A percentile compares a stretch with the other conserved stretches of the same genome.
These are phyloP conservation scores for Thyatira batis DNA, from an alignment of 2,888 invertebrate genomes.

Conservation along the genomic window DNA sequence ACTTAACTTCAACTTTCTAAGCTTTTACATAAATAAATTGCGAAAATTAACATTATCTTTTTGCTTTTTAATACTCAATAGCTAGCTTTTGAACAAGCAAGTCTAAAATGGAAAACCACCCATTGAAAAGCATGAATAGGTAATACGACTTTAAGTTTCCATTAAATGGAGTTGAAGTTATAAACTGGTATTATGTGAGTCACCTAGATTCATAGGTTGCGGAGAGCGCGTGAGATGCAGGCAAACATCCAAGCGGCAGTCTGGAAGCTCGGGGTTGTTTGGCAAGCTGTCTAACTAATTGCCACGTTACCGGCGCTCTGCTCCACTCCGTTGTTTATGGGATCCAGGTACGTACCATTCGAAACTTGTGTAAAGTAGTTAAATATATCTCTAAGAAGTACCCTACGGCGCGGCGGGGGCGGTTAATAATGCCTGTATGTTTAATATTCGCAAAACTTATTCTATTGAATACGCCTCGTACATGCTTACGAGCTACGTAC, in stretches of 20 bases:
- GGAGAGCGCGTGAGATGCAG: conserved; percentile 43
- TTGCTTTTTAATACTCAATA: no score
- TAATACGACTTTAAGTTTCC: conserved; percentile 18
- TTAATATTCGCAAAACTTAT: not conserved
- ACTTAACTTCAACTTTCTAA: no score
- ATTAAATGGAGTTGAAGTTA: conserved; percentile 44
- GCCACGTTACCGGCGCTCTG: conserved; percentile 49
- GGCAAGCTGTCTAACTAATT: conserved; percentile 71
- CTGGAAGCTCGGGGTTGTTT: conserved; percentile 52
- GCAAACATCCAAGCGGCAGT: conserved; percentile 46
- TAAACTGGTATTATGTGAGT: conserved; percentile 40
- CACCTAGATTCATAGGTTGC: conserved; percentile 44
- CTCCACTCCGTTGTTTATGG: conserved; percentile 43
- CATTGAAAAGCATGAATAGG: conserved; percentile 8
- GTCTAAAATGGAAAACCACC: not conserved
- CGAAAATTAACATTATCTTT: no score
- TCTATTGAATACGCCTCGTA: not conserved
- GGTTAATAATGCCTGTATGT: not conserved
- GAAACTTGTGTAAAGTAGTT: conserved; percentile 37
- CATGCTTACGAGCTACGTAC: not conserved
- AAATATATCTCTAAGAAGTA: conserved; percentile 7
- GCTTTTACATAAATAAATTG: no score
- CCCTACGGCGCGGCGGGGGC: not conserved
- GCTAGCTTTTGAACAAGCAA: not conserved
- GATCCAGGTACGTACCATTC: conserved; percentile 37